phyloP scores from a whole-genome alignment of 2,888 invertebrate species.

The Stegophylla sp. region DNA sequence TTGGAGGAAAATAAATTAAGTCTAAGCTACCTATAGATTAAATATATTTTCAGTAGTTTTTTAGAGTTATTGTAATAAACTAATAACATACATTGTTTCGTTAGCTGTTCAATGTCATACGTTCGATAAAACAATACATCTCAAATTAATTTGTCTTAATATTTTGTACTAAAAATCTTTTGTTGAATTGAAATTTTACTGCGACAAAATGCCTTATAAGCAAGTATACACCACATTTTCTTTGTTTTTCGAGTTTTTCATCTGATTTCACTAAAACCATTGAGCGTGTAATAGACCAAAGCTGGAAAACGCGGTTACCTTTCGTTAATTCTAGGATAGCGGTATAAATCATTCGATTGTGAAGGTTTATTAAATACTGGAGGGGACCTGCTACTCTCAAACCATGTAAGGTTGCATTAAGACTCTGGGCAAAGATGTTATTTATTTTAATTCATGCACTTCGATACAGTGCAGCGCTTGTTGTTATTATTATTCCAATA shows the following conservation, averaged over 20 bases:
- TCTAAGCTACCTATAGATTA: background rate
- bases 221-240: constrained; percentile 20
- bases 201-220: constrained; percentile 18
- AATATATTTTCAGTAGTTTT: background rate
- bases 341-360: constrained; percentile 57
- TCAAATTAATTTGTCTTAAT: background rate
- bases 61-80: background rate
- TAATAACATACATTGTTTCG: background rate
- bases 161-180: background rate
- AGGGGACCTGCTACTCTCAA: constrained; percentile 54
- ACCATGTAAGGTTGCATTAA: constrained; percentile 58
- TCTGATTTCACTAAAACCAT: constrained; percentile 52
- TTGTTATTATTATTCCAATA: constrained; percentile 4
- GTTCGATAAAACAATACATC: background rate
- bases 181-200: background rate
- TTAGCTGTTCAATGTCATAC: background rate
- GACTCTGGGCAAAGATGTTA: constrained; percentile 44
- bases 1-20: too few relatives aligned
- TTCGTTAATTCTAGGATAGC: constrained; percentile 37
- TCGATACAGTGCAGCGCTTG: background rate
- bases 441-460: constrained; percentile 49
- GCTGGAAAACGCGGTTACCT: constrained; percentile 53
- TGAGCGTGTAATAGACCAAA: constrained; percentile 56
- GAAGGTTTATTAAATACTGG: constrained; percentile 57
- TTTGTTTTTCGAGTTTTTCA: constrained; percentile 44